Evolutionary conservation across 2,888 invertebrate species (phyloP).

Genomic region (Tromatobia lineatoria): DNA sequence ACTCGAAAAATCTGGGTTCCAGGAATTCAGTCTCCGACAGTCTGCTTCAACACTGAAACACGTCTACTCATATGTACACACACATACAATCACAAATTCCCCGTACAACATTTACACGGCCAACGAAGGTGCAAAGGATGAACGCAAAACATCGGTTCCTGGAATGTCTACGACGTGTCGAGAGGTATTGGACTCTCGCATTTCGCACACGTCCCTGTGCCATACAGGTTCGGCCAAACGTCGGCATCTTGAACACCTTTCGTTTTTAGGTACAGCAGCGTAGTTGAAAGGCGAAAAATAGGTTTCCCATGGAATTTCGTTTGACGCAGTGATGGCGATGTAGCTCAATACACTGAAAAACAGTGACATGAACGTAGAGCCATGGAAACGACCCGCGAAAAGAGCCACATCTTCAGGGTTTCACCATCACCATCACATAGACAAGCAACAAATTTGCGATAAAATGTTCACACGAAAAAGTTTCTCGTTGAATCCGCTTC

Average conservation of each 20-base stretch:
- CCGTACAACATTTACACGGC: slow-evolving; percentile 8
- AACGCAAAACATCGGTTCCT: slow-evolving; percentile 5
- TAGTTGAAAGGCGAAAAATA: slow-evolving; percentile 46
- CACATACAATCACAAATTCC: background rate
- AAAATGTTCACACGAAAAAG: slow-evolving; percentile 1
- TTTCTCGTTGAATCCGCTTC: background rate
- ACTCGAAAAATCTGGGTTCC: slow-evolving; percentile 21
- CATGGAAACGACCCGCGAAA: background rate
- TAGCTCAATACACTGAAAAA: slow-evolving; percentile 7
- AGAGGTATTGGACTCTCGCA: slow-evolving; percentile 22
- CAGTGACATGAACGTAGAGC: background rate
- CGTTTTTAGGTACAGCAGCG: slow-evolving; percentile 14
- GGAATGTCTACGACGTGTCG: slow-evolving; percentile 30
- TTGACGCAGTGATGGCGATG: slow-evolving; percentile 7
- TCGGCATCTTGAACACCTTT: background rate
- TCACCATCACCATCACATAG: background rate
- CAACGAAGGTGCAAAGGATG: background rate
- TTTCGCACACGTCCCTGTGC: background rate
- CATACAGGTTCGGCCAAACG: background rate
- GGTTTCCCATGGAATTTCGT: slow-evolving; percentile 57
- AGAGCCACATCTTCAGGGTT: background rate
- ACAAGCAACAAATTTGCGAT: slow-evolving; percentile 18
- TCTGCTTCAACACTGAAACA: background rate
- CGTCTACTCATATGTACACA: background rate
- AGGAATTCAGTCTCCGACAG: background rate